phyloP scores from a whole-genome alignment of 2,113 vertebrate species.

The Urocitellus parryii region DNA sequence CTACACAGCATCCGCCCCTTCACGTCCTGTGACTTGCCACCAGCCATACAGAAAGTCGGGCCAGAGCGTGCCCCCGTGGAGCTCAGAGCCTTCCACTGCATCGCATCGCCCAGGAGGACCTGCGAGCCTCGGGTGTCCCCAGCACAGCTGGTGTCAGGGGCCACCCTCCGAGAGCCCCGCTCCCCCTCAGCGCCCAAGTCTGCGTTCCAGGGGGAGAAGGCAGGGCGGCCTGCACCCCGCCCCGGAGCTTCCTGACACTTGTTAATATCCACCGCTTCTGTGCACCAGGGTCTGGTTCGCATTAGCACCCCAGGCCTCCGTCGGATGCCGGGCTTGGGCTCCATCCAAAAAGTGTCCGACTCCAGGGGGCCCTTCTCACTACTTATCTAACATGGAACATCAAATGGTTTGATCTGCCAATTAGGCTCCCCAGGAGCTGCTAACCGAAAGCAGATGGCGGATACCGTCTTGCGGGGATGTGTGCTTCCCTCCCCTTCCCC shows the following conservation, averaged over 20 bases:
- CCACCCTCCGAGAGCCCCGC: neutral
- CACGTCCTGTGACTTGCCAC: fast-evolving
- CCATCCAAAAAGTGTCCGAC: conserved; percentile 69
- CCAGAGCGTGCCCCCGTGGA: fast-evolving
- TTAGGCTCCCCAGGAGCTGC: conserved; percentile 76
- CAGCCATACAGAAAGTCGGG: fast-evolving
- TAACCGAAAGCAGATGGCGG: conserved; percentile 85
- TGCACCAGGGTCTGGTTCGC: conserved; percentile 45
- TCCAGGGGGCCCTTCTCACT: neutral
- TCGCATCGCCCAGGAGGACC: neutral
- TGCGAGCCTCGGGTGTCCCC: fast-evolving
- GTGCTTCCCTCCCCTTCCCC: neutral
- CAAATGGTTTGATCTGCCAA: conserved; percentile 80
- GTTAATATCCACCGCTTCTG: neutral
- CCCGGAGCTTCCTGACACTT: neutral
- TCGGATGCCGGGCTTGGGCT: conserved; percentile 69
- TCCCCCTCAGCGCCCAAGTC: neutral
- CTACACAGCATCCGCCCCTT: neutral
- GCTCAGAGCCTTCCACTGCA: fast-evolving
- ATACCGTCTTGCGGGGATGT: neutral
- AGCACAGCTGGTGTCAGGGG: fast-evolving
- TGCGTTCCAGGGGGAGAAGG: neutral
- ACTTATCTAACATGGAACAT: conserved; percentile 75
- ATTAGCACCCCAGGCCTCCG: conserved; percentile 73
- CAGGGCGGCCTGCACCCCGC: neutral